Evolutionary conservation across 2,888 invertebrate species (phyloP).

Genomic region (Pterobdella sp.): DNA sequence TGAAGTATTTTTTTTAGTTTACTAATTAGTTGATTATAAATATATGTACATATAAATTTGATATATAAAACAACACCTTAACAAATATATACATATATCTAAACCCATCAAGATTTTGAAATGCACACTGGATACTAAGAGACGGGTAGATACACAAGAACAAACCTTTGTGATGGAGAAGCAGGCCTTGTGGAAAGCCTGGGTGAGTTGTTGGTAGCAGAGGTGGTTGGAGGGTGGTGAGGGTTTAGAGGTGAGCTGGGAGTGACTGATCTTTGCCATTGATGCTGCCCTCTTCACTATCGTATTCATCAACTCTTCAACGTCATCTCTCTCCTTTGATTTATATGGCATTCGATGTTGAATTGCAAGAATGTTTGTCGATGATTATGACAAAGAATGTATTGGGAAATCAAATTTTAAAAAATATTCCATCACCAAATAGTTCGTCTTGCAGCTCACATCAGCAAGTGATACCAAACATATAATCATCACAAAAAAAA

Average conservation of each 20-base stretch:
- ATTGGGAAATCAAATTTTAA: background rate
- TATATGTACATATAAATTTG: background rate
- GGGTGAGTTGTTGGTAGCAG: slow-evolving; percentile 51
- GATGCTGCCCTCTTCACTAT: slow-evolving; percentile 25
- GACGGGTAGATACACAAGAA: background rate
- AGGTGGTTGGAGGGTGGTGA: slow-evolving; percentile 43
- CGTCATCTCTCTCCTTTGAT: slow-evolving; percentile 22
- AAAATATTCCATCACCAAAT: background rate
- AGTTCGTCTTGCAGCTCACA: background rate
- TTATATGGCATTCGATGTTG: background rate
- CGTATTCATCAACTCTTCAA: slow-evolving; percentile 22
- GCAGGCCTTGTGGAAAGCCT: slow-evolving; percentile 48
- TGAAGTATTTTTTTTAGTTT: background rate
- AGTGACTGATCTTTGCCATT: slow-evolving; percentile 33
- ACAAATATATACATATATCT: background rate
- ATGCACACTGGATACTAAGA: background rate
- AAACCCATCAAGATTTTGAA: background rate
- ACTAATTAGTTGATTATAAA: background rate
- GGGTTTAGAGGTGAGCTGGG: slow-evolving; percentile 30
- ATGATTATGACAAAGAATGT: background rate
- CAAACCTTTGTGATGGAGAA: slow-evolving; percentile 51
- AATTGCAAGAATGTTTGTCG: background rate
- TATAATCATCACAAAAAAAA: background rate
- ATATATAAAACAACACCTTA: too few species aligned
- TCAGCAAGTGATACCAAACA: background rate